Evolutionary conservation across 2,888 invertebrate species (phyloP).

Genomic region (Trachelus tabidus): DNA sequence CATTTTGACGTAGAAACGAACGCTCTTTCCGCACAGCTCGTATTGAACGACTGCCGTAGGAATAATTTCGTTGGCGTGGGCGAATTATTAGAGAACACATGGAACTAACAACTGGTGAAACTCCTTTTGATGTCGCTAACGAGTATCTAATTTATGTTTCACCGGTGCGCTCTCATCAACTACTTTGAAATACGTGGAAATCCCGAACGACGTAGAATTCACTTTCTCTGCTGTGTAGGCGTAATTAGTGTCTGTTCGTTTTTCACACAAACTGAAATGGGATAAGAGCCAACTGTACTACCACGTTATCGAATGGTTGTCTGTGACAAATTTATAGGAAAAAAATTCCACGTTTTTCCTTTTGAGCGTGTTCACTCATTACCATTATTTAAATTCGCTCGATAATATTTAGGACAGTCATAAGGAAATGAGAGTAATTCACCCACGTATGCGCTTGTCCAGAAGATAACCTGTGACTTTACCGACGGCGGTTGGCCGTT

Average conservation of each 20-base stretch:
- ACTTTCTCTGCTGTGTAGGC: background rate
- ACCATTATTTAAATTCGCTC: too few relatives aligned
- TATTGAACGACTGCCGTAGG: background rate
- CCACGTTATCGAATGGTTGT: too few relatives aligned
- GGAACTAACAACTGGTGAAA: too few relatives aligned
- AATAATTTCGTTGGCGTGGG: background rate
- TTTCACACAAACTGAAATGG: background rate
- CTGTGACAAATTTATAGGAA: too few relatives aligned
- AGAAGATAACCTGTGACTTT: background rate
- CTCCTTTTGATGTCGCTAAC: background rate
- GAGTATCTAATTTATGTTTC: background rate
- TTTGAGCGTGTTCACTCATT: too few relatives aligned
- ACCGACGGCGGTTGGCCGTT: background rate
- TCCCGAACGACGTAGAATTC: background rate
- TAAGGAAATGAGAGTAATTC: background rate
- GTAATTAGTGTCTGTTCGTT: background rate
- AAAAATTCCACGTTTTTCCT: too few relatives aligned
- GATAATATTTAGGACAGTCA: background rate
- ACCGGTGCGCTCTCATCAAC: background rate
- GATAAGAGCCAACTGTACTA: too few relatives aligned
- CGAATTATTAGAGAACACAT: background rate
- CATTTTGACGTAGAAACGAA: background rate
- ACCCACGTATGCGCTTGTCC: background rate
- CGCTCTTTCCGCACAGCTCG: background rate
- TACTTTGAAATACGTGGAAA: background rate